Conservation (phyloP, 2,113 vertebrate species). For the Apus apus region DNA sequence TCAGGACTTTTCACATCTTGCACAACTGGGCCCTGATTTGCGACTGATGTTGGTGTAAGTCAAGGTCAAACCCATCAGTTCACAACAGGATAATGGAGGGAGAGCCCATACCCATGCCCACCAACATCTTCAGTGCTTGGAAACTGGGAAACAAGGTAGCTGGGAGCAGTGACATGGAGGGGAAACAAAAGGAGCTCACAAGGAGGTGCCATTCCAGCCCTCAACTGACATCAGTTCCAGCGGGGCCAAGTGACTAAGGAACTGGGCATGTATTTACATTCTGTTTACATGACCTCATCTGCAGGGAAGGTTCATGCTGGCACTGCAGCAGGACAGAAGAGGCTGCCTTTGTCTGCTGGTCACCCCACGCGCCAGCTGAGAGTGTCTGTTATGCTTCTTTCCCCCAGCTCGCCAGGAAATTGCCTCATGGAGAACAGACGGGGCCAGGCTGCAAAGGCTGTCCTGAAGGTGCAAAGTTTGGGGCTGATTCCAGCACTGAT, state of each 20-base stretch:
- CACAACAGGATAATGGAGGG: rapidly evolving
- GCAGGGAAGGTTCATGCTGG: slow-evolving; percentile 27
- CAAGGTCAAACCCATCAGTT: background rate
- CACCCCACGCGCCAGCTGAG: slow-evolving; percentile 26
- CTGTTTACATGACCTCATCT: slow-evolving; percentile 48
- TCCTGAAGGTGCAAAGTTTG: background rate
- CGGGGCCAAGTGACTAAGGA: slow-evolving; percentile 15
- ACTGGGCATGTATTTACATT: slow-evolving; percentile 67
- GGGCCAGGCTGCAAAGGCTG: slow-evolving; percentile 31
- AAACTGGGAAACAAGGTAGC: background rate
- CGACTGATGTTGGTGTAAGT: background rate
- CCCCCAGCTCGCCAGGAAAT: slow-evolving; percentile 65
- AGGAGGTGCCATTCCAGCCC: background rate
- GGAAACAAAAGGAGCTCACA: background rate
- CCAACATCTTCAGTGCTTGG: background rate
- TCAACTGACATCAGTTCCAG: slow-evolving; percentile 19
- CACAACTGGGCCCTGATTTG: background rate
- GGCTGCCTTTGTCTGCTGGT: slow-evolving; percentile 41
- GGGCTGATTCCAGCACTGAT: background rate
- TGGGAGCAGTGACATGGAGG: background rate
- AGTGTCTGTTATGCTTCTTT: slow-evolving; percentile 55
- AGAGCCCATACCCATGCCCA: background rate
- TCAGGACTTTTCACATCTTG: background rate
- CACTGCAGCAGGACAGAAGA: slow-evolving; percentile 36
- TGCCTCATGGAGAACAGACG: slow-evolving; percentile 36